Evolutionary conservation across 2,797 vertebrate genomes (phyloP).

Genomic region (Agapornis canus): DNA sequence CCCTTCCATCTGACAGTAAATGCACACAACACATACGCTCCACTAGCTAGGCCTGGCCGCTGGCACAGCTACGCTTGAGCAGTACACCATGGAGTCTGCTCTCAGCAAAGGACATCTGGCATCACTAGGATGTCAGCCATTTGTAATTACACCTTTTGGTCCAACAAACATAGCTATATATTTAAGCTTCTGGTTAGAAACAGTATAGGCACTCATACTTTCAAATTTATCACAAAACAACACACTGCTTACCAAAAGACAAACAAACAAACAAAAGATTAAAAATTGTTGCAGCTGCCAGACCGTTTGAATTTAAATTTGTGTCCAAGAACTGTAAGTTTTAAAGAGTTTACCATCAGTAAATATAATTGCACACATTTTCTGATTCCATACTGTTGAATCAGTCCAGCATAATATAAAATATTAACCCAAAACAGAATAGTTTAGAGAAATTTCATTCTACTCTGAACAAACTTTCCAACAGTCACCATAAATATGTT

Average conservation of each 20-base stretch:
- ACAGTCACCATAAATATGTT: neutral
- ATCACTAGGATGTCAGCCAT: neutral
- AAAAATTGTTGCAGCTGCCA: neutral
- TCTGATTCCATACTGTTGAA: constrained; percentile 15
- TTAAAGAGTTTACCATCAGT: constrained; percentile 39
- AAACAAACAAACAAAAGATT: neutral
- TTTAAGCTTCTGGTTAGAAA: neutral
- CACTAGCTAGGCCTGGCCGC: neutral
- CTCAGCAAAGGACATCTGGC: neutral
- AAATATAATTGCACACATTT: constrained; percentile 20
- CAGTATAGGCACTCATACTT: neutral
- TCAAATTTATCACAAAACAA: neutral
- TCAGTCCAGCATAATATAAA: neutral
- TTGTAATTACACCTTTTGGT: neutral
- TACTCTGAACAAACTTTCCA: neutral
- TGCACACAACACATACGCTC: rapidly evolving
- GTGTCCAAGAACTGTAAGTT: neutral
- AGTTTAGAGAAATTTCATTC: neutral
- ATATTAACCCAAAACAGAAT: neutral
- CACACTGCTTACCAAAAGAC: neutral
- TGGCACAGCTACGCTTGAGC: neutral
- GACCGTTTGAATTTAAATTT: neutral
- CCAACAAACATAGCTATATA: neutral
- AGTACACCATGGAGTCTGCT: neutral
- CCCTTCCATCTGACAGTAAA: neutral